These are phyloP conservation scores for Eubucco bourcierii DNA, from an alignment of 2,113 vertebrate species.

Conservation along the genomic window DNA sequence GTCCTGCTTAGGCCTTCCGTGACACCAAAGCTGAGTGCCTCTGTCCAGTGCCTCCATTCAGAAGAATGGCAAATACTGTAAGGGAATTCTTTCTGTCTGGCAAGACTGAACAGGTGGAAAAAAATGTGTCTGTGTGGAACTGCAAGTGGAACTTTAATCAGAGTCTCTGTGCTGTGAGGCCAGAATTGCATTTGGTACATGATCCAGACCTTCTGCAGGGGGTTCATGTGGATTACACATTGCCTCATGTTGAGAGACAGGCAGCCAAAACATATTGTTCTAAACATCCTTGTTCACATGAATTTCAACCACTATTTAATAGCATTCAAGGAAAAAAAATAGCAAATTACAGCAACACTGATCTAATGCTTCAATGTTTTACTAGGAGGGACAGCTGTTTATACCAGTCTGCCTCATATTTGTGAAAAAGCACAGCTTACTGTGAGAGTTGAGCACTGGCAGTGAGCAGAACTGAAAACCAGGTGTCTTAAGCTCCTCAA, in stretches of 20 bases:
- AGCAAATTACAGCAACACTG: background rate
- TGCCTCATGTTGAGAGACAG: background rate
- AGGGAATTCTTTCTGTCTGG: background rate
- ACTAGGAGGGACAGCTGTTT: background rate
- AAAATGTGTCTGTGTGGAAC: background rate
- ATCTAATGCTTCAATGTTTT: constrained; percentile 4
- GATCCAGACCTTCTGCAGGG: constrained; percentile 19
- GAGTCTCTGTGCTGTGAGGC: background rate
- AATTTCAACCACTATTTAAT: constrained; percentile 25
- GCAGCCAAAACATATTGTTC: constrained; percentile 16
- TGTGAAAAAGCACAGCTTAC: background rate
- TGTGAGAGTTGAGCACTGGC: background rate
- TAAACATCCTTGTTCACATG: constrained; percentile 15
- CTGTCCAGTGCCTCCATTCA: background rate
- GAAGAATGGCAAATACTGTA: background rate
- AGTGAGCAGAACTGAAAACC: background rate
- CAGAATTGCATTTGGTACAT: background rate
- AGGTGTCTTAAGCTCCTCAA: background rate
- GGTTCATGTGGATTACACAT: constrained; percentile 15
- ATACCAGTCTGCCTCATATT: background rate
- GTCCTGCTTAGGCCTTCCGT: too few relatives aligned
- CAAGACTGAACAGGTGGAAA: background rate
- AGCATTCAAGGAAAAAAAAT: background rate
- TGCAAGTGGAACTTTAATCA: background rate
- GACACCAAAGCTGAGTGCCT: background rate